Evolutionary conservation across 2,797 vertebrate genomes (phyloP), one percentile per base, ranked within the genome.

Genomic region (Trematomus bernacchii): DNA sequence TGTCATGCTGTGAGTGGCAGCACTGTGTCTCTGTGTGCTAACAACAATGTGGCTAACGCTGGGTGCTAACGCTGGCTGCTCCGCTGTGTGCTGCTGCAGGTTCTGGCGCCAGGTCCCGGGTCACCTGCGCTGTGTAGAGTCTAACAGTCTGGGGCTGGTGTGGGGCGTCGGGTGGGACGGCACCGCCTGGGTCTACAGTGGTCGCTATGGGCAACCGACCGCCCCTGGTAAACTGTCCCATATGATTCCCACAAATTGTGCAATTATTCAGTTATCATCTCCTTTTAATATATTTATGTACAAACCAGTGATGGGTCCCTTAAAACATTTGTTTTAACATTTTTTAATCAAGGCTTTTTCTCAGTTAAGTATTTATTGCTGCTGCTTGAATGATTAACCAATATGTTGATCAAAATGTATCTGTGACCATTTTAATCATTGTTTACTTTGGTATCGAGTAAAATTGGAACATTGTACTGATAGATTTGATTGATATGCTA

Each of bases 101-200:
- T 99, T 97, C 90, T 99, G 98, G 98, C 94, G 96, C 10, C 98
- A 99, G 90, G 93, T 99, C 76, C 97, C 97, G 2, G 98, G 98
- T 33, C 98, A 99, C 90, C 95, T 99, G 86, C 94, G 94, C 46
- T 74, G 95, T 80, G 89, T 99, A 46, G 98, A 99, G 88, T 95
- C 95, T 91, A 97, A 96, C 91, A 95, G 95, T 91, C 93, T 89
- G 27, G 98, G 98, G 40, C 93, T 99, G 75, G 97, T 98, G 64
- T 99, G 98, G 98, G 98, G 97, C 82, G 60, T 99, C 51, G 97
- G 97, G 81, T 96, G 96, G 6, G 96, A 99, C 87, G 95, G 96
- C 93, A 96, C 97, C 0, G 96, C 97, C 82, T 99, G 98, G 98
- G 96, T 96, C 65, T 96, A 98, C 89, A 97, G 95, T 0, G 96